These are phyloP conservation scores for Tenthredo distinguenda DNA, from an alignment of 2,888 invertebrate genomes.

Conservation along the genomic window DNA sequence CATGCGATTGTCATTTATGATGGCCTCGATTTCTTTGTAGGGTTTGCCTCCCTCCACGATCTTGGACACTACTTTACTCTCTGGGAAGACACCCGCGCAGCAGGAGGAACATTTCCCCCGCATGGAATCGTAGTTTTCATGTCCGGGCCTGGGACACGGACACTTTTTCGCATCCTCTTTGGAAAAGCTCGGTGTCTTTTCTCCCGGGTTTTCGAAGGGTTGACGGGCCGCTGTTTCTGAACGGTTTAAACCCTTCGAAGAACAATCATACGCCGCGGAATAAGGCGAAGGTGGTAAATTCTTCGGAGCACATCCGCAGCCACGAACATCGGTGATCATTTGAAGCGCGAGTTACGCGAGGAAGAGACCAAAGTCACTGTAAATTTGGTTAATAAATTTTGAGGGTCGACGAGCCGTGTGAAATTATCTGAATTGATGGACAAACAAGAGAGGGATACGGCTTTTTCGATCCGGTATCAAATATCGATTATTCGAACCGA, in stretches of 20 bases:
- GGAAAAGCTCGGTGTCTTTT: not conserved
- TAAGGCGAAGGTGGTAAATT: not conserved
- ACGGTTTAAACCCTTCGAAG: not conserved
- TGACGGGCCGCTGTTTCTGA: not conserved
- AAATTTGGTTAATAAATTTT: slow-evolving; percentile 48
- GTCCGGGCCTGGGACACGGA: slow-evolving; percentile 8
- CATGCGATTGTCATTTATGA: slow-evolving; percentile 69
- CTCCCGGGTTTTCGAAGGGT: slow-evolving; percentile 21
- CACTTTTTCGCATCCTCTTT: slow-evolving; percentile 17
- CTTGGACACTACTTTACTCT: slow-evolving; percentile 64
- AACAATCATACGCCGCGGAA: not conserved
- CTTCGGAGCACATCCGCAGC: slow-evolving; percentile 65
- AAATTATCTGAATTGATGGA: not conserved
- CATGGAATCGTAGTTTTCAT: slow-evolving; percentile 17
- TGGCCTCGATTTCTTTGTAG: slow-evolving; percentile 72
- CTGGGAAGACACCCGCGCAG: slow-evolving; percentile 42
- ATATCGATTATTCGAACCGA: not conserved
- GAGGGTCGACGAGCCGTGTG: not conserved
- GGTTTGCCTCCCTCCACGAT: slow-evolving; percentile 67
- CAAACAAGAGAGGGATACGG: not conserved
- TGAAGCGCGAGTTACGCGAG: slow-evolving; percentile 30
- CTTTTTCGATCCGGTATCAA: not conserved
- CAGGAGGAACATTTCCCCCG: slow-evolving; percentile 29
- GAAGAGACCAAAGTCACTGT: not conserved
- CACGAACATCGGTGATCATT: slow-evolving; percentile 65